Evolutionary conservation across 2,113 vertebrate genomes (phyloP), one percentile per base, ranked within the genome.

Genomic region (Charadrius vociferus): DNA sequence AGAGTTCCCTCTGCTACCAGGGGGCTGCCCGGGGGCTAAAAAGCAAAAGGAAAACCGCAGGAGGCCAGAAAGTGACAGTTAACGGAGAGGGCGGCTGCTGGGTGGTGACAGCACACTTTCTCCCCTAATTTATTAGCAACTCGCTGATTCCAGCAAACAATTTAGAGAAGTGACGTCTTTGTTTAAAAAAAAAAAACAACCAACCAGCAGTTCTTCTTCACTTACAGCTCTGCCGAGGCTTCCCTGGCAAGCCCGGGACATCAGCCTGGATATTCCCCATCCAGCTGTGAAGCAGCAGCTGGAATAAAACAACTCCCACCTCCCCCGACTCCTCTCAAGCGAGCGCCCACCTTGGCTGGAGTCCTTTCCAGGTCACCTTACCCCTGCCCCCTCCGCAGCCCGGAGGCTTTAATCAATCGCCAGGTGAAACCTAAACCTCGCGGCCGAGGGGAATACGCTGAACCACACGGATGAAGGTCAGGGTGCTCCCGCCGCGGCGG

Each of bases 381-480:
- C 8, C 73, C 59, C 96, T 74, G 80, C 29, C 15, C 73, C 53
- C 53, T 17, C 39, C 0, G 0, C 81, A 72, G 87, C 74, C 84
- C 12, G 7, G 63, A 83, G 90, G 49, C 37, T 94, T 80, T 10
- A 45, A 93, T 97, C 92, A 79, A 81, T 97, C 61, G 1, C 92
- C 94, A 52, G 88, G 83, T 95, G 96, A 97, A 97, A 97, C 86
- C 61, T 1, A 95, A 97, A 78, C 96, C 95, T 49, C 2, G 12
- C 16, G 1, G 2, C 1, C 11, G 12, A 49, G 92, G 80, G 47
- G 81, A 56, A 88, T 19, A 7, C 3, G 39, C 78, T 19, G 92
- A 85, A 49, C 87, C 41, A 1, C 29, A 63, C 3, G 10, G 53
- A 47, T 53, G 94, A 97, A 91, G 96, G 97, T 95, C 94, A 71